Base-by-base conservation (phyloP, 2,797 vertebrate genomes). In the Rhabdophis nuchalis region DNA sequence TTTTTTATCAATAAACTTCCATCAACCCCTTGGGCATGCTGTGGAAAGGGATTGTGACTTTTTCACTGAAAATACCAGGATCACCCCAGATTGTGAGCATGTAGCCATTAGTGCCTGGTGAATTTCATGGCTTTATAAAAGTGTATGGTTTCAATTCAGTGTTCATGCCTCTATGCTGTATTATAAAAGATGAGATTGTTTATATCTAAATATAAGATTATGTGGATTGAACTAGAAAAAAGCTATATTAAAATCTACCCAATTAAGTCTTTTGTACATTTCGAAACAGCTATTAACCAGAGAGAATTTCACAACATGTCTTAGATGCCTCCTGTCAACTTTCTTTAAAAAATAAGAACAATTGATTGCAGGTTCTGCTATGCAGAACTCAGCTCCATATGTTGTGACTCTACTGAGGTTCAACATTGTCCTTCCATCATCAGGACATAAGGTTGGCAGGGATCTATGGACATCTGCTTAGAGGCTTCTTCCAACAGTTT, bases 351-450 rank as follows among this genome's bases (percentile, higher is more conserved):
- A 20, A 68, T 86, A 89, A 86, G 23, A 25, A 6, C 6, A 61
- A 54, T 93, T 90, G 41, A 88, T 93, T 85, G 68, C 23, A 88
- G 86, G n/a, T 85, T 13, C 36, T 86, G 29, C 46, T 60, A 61
- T 61, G 46, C n/a, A 89, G 88, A 89, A n/a, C 41, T 72, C 11
- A 52, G 54, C 60, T 87, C 82, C 85, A 68, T 58, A 32, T 72
- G 0, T 0, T 53, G 41, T 41, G 68, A 16, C 54, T 50, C 36
- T 36, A 4, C 36, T 32, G 1, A 58, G 86, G 36, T 54, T 82
- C n/a, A 10, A 0, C 16, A 10, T 32, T 93, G 0, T 77, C 20
- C 20, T 7, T 90, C 60, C 41, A 52, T 87, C 89, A 90, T 92
- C 0, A 2, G 0, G 89, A 86, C 25, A 14, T 61, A 87, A 90